Base-by-base conservation (phyloP, 2,888 invertebrate species). In the Cancer borealis region DNA sequence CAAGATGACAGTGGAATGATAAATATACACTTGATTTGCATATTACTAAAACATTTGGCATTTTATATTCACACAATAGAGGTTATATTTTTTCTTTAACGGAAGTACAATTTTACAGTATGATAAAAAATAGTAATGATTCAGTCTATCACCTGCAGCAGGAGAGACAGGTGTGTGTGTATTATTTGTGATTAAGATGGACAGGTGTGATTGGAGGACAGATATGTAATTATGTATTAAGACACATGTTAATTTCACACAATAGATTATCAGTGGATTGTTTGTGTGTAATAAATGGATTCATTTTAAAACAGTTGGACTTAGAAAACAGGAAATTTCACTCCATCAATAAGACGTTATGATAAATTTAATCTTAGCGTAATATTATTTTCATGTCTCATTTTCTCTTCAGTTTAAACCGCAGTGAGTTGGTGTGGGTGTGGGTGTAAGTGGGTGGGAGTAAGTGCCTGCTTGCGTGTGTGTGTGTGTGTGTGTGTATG, bases 381-480 rank as follows among this genome's bases (percentile, higher is more conserved):
- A n/a, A 30, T 46, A 89, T 49, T 49, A 47, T 46, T 49, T 89
- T 12, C 88, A 46, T 21, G 49, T 21, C 49, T 49, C n/a, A 47
- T 46, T 30, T 89, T 89, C 88, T n/a, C 47, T 89, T 46, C 88
- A 89, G 2, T 12, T 89, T 89, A 49, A 46, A 49, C 30, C 47
- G 88, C 26, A 26, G 73, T 73, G n/a, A 8, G n/a, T n/a, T n/a
- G 73, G 73, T 73, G 73, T 73, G 66, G 21, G 17, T 66, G 66
- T 66, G 84, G 21, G 84, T 84, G 84, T 39, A n/a, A 10, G 84
- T 84, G 84, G 21, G 84, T 84, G 30, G 26, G 30, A 17, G 66
- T 90, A n/a, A 54, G 49, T 47, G 60, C 30, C 39, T 39, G 30
- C 26, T 26, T 60, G n/a, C 54, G 49, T 90, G 39, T 91, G 60